Percentiles rank a stretch among this genome's conserved stretches.
phyloP scores from a whole-genome alignment of 2,113 vertebrate genomes.

The Leucopsar rothschildi region DNA sequence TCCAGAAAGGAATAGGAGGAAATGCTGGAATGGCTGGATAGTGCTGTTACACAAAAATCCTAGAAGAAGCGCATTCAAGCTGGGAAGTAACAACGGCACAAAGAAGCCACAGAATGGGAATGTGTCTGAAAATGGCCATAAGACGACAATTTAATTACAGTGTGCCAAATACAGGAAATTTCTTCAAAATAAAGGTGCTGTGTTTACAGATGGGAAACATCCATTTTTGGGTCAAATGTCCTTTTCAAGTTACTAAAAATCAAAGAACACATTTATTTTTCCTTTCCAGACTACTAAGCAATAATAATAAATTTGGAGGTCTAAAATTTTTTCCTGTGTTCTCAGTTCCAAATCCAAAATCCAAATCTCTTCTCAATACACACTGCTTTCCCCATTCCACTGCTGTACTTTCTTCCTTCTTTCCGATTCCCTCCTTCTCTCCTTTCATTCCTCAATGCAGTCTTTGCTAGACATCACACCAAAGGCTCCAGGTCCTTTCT shows the following conservation, averaged over 20 bases:
- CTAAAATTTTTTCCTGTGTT: neutral
- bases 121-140: neutral
- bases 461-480: neutral
- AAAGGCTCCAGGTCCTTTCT: neutral
- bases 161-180: neutral
- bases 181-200: neutral
- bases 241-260: neutral
- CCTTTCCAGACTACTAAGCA: neutral
- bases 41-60: neutral
- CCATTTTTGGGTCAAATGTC: rapidly evolving
- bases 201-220: neutral
- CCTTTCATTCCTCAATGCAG: neutral
- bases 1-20: neutral
- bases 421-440: neutral
- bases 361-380: neutral
- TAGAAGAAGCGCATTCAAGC: neutral
- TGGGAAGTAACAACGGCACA: neutral
- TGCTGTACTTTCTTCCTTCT: neutral
- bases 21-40: neutral
- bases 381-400: neutral
- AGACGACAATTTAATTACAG: neutral
- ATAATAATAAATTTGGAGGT: neutral
- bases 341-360: neutral
- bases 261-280: neutral
- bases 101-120: neutral